These are phyloP conservation scores for Melanostigma gelatinosum DNA, from an alignment of 2,113 vertebrate genomes.

Conservation along the genomic window DNA sequence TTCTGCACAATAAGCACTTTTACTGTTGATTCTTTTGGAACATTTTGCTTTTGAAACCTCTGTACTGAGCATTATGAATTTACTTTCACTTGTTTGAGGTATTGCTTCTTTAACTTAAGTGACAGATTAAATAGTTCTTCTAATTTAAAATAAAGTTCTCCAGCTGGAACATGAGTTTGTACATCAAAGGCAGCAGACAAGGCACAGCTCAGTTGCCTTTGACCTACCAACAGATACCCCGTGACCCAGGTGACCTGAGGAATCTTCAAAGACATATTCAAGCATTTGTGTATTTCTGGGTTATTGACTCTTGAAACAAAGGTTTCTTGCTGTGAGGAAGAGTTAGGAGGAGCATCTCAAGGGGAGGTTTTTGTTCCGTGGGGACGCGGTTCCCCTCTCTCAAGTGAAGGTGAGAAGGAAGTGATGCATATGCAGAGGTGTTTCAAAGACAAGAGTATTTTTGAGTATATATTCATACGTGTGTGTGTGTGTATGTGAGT, in stretches of 20 bases:
- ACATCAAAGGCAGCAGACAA: conserved; percentile 39
- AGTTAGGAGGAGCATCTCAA: conserved; percentile 5
- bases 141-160: neutral
- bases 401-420: neutral
- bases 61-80: neutral
- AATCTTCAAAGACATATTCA: conserved; percentile 45
- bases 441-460: conserved; percentile 15
- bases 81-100: neutral
- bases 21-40: neutral
- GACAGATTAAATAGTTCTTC: neutral
- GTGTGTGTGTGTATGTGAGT: conserved; percentile 4
- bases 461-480: neutral
- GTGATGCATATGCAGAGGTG: conserved; percentile 22
- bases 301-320: conserved; percentile 21
- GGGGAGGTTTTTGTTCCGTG: neutral
- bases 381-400: neutral
- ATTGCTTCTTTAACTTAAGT: neutral
- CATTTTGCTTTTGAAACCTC: neutral
- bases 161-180: conserved; percentile 1
- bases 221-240: conserved; percentile 40
- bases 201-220: conserved; percentile 18
- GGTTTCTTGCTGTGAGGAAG: conserved; percentile 4
- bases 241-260: conserved; percentile 43
- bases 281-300: conserved; percentile 10
- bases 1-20: neutral